phyloP scores from a whole-genome alignment of 2,113 vertebrate species.

The Catagonus wagneri region DNA sequence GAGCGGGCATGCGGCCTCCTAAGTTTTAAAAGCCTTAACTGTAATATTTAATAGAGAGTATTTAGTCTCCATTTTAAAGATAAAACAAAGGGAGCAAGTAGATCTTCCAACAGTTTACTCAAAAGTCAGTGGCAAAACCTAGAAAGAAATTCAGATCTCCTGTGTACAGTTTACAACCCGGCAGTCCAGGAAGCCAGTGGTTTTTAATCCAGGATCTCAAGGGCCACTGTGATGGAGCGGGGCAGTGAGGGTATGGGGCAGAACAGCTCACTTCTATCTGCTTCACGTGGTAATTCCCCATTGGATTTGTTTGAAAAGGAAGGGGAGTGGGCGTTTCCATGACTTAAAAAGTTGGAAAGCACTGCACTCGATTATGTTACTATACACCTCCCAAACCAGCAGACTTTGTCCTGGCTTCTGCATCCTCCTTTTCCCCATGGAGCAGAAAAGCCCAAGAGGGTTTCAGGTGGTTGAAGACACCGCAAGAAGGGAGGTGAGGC shows the following conservation, averaged over 20 bases:
- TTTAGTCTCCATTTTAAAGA: constrained; percentile 46
- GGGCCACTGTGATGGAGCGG: background rate
- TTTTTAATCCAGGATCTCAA: constrained; percentile 25
- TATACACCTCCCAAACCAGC: constrained; percentile 10
- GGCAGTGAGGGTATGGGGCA: background rate
- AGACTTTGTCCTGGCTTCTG: background rate
- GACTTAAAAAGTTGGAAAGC: background rate
- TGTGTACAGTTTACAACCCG: background rate
- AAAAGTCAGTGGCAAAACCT: background rate
- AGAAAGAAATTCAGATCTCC: constrained; percentile 27
- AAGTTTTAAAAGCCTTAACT: constrained; percentile 21
- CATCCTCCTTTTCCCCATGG: background rate
- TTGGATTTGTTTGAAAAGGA: background rate
- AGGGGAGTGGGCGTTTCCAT: background rate
- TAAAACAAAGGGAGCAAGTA: background rate
- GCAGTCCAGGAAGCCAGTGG: background rate
- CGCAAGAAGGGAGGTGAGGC: background rate
- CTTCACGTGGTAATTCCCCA: background rate
- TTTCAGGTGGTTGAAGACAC: background rate
- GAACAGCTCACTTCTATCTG: constrained; percentile 2
- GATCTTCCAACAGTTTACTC: constrained; percentile 39
- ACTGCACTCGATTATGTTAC: background rate
- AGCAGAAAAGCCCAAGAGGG: background rate
- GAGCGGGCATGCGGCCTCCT: background rate
- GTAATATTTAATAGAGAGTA: background rate